Base-by-base conservation (phyloP, 2,888 invertebrate species). In the Tetropium fuscum region DNA sequence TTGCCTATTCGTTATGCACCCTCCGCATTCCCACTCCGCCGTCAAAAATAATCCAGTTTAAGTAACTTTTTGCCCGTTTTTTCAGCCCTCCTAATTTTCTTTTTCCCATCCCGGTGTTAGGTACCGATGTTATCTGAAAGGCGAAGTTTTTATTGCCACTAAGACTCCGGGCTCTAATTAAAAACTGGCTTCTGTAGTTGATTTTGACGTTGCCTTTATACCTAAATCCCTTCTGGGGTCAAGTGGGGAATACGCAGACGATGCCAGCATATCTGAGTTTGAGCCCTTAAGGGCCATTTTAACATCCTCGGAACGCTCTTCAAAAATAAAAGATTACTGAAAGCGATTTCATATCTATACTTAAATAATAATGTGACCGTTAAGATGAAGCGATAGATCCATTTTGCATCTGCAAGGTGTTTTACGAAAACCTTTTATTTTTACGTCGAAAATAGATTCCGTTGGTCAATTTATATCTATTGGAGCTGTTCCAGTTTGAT, bases 1-100 rank as follows among this genome's bases (percentile, higher is more conserved):
- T 70, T 60, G 69, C 73, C 73, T 73, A 74, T 77, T 77, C 74
- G 70, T 76, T 74, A 78, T 76, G 74, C 76, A 76, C 76, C 76
- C 76, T 67, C 58, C 59, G 62, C 63, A 64, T 68, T 70, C 70
- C 70, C 71, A 72, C 71, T 72, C 71, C 54, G 53, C 63, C 49
- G 58, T 64, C 68, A 65, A 66, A 71, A 73, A 70, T 77, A 76
- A 78, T 78, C 74, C 73, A 74, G 74, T 76, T 75, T 74, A 69
- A 64, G 68, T 66, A 76, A 68, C 73, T 76, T 70, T 75, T 73
- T 72, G 65, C 69, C 63, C 63, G 58, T 73, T 64, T 72, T n/a
- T 72, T 69, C 71, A 68, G 60, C 74, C 73, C 72, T 72, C 71
- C 74, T 74, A 76, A 74, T 77, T 77, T 76, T 73, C 74, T 71